A percentile compares a stretch with the other conserved stretches of the same genome.
Conservation (phyloP, 2,888 invertebrate genomes). For the Orthosia gracilis region DNA sequence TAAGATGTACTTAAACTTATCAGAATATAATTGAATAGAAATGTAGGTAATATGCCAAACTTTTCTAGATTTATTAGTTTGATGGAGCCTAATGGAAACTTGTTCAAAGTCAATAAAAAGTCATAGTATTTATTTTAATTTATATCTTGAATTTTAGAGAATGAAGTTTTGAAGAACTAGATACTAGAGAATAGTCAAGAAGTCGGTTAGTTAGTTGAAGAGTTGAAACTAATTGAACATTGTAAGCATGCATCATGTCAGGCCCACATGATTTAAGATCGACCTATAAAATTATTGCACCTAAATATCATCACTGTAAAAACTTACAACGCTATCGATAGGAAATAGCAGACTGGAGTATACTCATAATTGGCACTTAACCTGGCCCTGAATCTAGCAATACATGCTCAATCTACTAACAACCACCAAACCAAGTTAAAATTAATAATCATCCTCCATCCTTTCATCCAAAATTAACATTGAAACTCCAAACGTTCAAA, state of each 20-base stretch:
- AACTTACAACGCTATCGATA: no score
- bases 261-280: neutral
- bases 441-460: constrained; percentile 12
- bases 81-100: neutral
- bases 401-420: neutral
- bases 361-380: constrained; percentile 29
- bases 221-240: neutral
- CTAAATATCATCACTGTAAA: neutral
- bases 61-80: neutral
- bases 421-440: constrained; percentile 7
- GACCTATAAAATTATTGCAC: neutral
- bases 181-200: no score
- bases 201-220: neutral
- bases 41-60: constrained; percentile 1
- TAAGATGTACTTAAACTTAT: neutral
- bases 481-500: constrained; percentile 22
- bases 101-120: neutral
- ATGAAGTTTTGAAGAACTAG: neutral
- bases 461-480: constrained; percentile 33
- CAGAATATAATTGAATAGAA: constrained; percentile 2
- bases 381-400: constrained; percentile 1
- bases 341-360: neutral
- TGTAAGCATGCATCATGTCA: neutral
- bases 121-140: neutral
- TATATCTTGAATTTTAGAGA: neutral